phyloP scores from a whole-genome alignment of 2,888 invertebrate genomes.

The Drosophila flavopinicola region DNA sequence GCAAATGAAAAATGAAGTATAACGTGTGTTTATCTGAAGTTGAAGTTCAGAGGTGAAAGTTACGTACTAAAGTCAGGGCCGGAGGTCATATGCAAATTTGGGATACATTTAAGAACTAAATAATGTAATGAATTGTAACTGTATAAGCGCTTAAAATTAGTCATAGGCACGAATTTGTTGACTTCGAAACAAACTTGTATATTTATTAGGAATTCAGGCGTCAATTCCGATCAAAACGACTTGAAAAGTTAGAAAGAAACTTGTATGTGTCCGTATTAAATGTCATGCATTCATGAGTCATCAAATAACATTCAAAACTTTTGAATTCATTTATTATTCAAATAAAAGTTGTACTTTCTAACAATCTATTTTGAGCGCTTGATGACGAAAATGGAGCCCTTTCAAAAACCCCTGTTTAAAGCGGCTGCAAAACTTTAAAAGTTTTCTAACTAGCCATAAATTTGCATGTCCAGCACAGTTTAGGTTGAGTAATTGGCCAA shows the following conservation, averaged over 20 bases:
- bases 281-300: no score
- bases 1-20: constrained; percentile 39
- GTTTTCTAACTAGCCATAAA: constrained; percentile 22
- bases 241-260: no score
- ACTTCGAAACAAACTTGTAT: no score
- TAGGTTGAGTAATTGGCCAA: constrained; percentile 42
- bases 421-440: not conserved
- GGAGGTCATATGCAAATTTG: not conserved
- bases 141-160: no score
- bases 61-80: not conserved
- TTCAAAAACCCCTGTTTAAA: not conserved
- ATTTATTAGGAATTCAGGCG: no score
- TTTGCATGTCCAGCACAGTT: constrained; percentile 19
- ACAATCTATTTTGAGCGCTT: not conserved
- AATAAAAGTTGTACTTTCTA: no score
- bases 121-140: not conserved
- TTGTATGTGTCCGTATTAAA: no score
- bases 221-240: no score
- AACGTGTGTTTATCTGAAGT: constrained; percentile 30
- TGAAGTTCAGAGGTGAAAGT: constrained; percentile 36
- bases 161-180: no score
- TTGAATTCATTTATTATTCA: no score
- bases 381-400: no score
- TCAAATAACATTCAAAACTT: no score
- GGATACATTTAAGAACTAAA: not conserved